Base-by-base conservation (phyloP, 2,113 vertebrate species). In the Pteronura brasiliensis region DNA sequence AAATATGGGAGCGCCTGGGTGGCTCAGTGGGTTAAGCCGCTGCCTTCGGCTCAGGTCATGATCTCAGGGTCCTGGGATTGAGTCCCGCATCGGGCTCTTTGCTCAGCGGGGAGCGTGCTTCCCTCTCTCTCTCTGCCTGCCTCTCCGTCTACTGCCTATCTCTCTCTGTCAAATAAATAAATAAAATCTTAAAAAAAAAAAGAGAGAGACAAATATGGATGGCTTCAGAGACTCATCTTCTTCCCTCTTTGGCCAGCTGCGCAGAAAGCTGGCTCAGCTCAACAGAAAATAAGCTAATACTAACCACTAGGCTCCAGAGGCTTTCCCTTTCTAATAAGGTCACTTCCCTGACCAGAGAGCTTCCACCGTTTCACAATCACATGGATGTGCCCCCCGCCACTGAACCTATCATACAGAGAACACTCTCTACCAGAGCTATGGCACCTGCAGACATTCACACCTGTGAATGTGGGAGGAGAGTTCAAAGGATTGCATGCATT, bases 311-410 rank as follows among this genome's bases (percentile, higher is more conserved):
- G 52, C 65, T 86, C 76, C 71, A 76, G 20, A 57, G 76, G 21
- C 44, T 57, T 69, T 95, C 76, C 57, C 25, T 92, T 92, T 96
- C 72, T 69, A 96, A 55, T 90, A 95, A 96, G 94, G 92, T 29
- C 80, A 80, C 80, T 91, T 95, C 79, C 72, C 55, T n/a, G 39
- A 83, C 42, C 69, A 96, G 67, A 61, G 47, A 72, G 57, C 15
- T 63, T 83, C 61, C 49, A 57, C 1, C n/a, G 52, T 89, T 93
- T 83, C 20, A 63, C 25, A 97, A 82, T 61, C 39, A 76, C 42
- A 87, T 4, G 23, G 29, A 21, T 92, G 74, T 23, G 80, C 36
- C 92, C 42, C 92, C 84, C 36, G 44, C 9, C 14, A 11, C 49
- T 15, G 86, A 39, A 23, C 39, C 90, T 95, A 15, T n/a, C 89